Percentiles rank a stretch among this genome's conserved stretches.
phyloP scores from a whole-genome alignment of 2,888 invertebrate genomes.

The Cotesia congregata region DNA sequence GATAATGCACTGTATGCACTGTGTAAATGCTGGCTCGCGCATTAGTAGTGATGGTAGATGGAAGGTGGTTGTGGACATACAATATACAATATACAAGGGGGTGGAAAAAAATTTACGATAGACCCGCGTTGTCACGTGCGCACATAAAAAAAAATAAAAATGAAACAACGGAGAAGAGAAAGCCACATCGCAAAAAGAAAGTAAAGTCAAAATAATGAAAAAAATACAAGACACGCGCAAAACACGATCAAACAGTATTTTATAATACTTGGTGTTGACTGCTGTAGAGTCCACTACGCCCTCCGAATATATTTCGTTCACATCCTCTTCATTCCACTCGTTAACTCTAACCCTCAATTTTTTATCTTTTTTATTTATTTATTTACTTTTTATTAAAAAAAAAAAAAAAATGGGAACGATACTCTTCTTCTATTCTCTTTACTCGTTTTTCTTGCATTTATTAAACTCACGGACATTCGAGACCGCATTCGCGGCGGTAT shows the following conservation, averaged over 20 bases:
- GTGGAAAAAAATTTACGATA: constrained; percentile 34
- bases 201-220: constrained; percentile 1
- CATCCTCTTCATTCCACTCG: constrained; percentile 27
- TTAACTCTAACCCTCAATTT: constrained; percentile 27
- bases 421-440: constrained; percentile 41
- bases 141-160: constrained; percentile 24
- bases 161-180: constrained; percentile 39
- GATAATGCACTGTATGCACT: constrained; percentile 28
- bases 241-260: constrained; percentile 46
- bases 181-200: constrained; percentile 3
- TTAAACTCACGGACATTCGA: constrained; percentile 15
- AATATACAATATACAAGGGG: constrained; percentile 2
- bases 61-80: constrained; percentile 3
- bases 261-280: constrained; percentile 43
- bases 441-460: constrained; percentile 11
- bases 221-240: constrained; percentile 42
- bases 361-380: constrained; percentile 30
- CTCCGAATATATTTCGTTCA: constrained; percentile 32
- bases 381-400: constrained; percentile 8
- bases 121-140: constrained; percentile 29
- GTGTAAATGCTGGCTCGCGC: background rate
- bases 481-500: constrained; percentile 15
- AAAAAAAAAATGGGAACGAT: constrained; percentile 1
- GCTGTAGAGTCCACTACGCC: background rate
- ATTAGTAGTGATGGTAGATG: background rate